A percentile compares a stretch with the other conserved stretches of the same genome.
These are phyloP conservation scores for Cordilura impudica DNA, from an alignment of 2,888 invertebrate species.

Conservation along the genomic window DNA sequence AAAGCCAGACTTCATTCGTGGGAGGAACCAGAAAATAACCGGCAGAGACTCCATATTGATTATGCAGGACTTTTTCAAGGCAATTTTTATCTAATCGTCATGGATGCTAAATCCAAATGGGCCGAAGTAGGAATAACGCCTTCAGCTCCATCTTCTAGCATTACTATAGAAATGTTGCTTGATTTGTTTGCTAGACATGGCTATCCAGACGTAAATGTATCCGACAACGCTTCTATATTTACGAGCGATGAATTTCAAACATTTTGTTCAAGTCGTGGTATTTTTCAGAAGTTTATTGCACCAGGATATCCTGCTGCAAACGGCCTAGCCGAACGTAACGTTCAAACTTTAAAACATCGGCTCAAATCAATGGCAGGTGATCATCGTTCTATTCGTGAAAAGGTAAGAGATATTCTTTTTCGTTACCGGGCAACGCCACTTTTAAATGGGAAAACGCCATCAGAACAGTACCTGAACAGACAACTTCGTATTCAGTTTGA, in stretches of 20 bases:
- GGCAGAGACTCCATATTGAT: slow-evolving; percentile 33
- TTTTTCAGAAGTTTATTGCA: slow-evolving; percentile 48
- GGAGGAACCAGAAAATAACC: slow-evolving; percentile 53
- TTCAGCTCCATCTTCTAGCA: slow-evolving; percentile 36
- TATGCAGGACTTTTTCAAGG: slow-evolving; percentile 38
- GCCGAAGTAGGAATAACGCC: slow-evolving; percentile 32
- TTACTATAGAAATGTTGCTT: slow-evolving; percentile 39
- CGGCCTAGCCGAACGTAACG: slow-evolving; percentile 45
- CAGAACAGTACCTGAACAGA: slow-evolving; percentile 30
- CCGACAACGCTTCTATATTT: slow-evolving; percentile 48
- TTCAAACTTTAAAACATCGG: slow-evolving; percentile 41
- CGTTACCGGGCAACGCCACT: slow-evolving; percentile 43
- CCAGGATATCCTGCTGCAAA: slow-evolving; percentile 43
- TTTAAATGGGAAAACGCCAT: slow-evolving; percentile 14
- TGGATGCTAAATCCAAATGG: too few species aligned
- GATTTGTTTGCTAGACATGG: slow-evolving; percentile 37
- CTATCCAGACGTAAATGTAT: slow-evolving; percentile 34
- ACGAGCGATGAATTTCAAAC: slow-evolving; percentile 41
- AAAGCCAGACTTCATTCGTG: slow-evolving; percentile 44
- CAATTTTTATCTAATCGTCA: slow-evolving; percentile 27
- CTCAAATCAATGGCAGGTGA: slow-evolving; percentile 36
- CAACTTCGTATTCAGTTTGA: slow-evolving; percentile 20
- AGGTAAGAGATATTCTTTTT: slow-evolving; percentile 27
- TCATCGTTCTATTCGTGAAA: slow-evolving; percentile 75
- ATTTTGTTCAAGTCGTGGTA: slow-evolving; percentile 1